phyloP scores from a whole-genome alignment of 2,113 vertebrate species.

The Gasterosteus nipponicus region DNA sequence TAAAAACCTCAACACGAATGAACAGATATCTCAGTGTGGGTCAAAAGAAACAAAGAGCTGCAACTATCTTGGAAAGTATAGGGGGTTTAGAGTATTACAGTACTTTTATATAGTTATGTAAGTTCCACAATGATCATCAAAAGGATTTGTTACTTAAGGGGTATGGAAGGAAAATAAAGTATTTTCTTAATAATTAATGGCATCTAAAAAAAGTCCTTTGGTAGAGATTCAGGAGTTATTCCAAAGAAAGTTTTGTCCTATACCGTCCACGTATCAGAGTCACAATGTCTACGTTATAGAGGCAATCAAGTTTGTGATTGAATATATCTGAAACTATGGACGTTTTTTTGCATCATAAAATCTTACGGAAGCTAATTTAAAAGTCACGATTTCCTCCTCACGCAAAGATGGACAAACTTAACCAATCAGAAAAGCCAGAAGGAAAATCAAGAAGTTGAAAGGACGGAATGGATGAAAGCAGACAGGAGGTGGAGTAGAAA shows the following conservation, averaged over 20 bases:
- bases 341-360: slow-evolving; percentile 70
- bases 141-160: background rate
- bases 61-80: slow-evolving; percentile 1
- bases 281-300: slow-evolving; percentile 33
- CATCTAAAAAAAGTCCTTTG: slow-evolving; percentile 8
- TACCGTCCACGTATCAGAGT: background rate
- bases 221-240: background rate
- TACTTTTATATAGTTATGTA: background rate
- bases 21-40: background rate
- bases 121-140: background rate
- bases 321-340: slow-evolving; percentile 56
- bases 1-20: background rate
- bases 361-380: slow-evolving; percentile 59
- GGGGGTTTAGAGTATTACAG: background rate
- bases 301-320: slow-evolving; percentile 22
- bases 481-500: slow-evolving; percentile 44
- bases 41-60: background rate
- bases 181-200: background rate
- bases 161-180: background rate
- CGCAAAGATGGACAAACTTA: slow-evolving; percentile 16
- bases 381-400: slow-evolving; percentile 40
- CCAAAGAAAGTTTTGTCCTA: background rate
- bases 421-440: slow-evolving; percentile 15
- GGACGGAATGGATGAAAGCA: slow-evolving; percentile 43
- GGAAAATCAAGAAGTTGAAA: slow-evolving; percentile 44